Conservation (phyloP, 2,888 invertebrate genomes). For the Cryptocephalus moraei region DNA sequence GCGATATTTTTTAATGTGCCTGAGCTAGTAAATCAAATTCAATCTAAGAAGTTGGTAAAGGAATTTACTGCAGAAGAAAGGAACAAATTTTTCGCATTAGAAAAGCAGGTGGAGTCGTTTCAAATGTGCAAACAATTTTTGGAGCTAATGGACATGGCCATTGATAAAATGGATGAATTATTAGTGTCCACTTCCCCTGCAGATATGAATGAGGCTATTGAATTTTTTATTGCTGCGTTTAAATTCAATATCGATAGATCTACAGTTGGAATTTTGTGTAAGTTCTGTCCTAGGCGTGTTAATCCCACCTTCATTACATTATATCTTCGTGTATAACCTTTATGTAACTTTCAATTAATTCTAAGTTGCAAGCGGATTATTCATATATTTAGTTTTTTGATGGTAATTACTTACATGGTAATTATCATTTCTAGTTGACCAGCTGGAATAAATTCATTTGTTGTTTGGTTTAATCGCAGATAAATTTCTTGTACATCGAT, state of each 20-base stretch:
- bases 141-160: conserved; percentile 18
- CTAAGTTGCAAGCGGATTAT: no score
- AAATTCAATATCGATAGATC: conserved; percentile 69
- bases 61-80: conserved; percentile 16
- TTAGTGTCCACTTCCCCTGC: conserved; percentile 62
- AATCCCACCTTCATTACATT: no score
- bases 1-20: conserved; percentile 9
- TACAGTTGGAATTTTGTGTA: conserved; percentile 51
- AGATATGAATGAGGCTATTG: conserved; percentile 81
- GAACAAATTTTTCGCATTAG: conserved; percentile 39
- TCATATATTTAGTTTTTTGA: no score
- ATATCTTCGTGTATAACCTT: no score
- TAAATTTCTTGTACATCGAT: no score
- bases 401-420: no score
- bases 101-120: conserved; percentile 55
- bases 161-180: conserved; percentile 50
- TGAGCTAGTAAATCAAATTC: conserved; percentile 5
- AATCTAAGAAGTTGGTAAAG: conserved; percentile 3
- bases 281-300: conserved; percentile 1
- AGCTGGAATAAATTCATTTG: no score
- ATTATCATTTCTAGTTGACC: no score
- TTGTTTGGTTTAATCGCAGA: no score
- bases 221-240: conserved; percentile 74
- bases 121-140: conserved; percentile 40
- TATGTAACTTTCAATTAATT: no score